Evolutionary conservation across 1,140 invertebrate genomes (phyloP).

Genomic region (Drosophila parabipectinata): DNA sequence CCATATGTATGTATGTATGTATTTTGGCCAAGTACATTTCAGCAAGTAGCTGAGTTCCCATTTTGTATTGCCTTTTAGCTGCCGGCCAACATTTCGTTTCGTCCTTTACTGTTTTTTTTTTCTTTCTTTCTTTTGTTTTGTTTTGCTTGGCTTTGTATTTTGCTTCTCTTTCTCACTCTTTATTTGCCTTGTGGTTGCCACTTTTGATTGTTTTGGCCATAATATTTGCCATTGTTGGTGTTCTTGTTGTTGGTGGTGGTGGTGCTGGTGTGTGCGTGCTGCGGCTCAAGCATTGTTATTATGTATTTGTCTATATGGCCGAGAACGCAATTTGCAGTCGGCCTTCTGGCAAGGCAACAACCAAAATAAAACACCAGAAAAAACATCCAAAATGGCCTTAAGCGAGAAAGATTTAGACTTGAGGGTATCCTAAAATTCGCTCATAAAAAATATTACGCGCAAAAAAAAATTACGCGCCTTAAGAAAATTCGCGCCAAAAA

Average conservation of each 20-base stretch:
- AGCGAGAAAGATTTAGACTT: constrained; percentile 4
- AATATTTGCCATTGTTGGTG: constrained; percentile 54
- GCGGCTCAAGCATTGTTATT: constrained; percentile 52
- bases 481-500: too few species aligned
- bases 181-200: constrained; percentile 70
- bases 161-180: constrained; percentile 28
- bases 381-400: background rate
- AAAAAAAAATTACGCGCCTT: too few species aligned
- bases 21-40: constrained; percentile 1
- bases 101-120: constrained; percentile 5
- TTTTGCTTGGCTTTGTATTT: constrained; percentile 51
- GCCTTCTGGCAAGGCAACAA: constrained; percentile 15
- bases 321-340: constrained; percentile 48
- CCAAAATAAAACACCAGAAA: constrained; percentile 7
- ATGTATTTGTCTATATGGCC: constrained; percentile 52
- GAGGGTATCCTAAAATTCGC: background rate
- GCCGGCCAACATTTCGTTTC: constrained; percentile 23
- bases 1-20: background rate
- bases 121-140: constrained; percentile 10
- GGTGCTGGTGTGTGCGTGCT: constrained; percentile 26
- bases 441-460: too few species aligned
- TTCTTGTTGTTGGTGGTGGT: constrained; percentile 5
- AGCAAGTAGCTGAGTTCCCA: constrained; percentile 28
- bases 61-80: constrained; percentile 35
- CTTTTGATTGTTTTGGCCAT: constrained; percentile 76